These are phyloP conservation scores for Gymnosoma rotundatum DNA, from an alignment of 2,888 invertebrate species.

Conservation along the genomic window DNA sequence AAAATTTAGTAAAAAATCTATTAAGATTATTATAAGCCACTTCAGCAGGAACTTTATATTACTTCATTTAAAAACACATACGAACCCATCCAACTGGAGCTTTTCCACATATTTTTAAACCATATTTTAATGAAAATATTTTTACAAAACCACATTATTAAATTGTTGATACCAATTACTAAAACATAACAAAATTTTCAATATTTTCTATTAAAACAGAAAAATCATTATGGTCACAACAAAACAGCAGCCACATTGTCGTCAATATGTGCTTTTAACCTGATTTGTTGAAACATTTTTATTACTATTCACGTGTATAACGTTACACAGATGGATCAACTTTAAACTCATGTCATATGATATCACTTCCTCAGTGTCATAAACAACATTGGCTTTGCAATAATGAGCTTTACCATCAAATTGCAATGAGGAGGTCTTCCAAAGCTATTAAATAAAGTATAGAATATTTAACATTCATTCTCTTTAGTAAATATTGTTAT, in stretches of 20 bases:
- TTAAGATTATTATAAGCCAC: no score
- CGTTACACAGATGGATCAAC: conserved; percentile 7
- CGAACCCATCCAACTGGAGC: no score
- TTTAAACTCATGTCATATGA: background rate
- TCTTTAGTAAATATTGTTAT: conserved; percentile 24
- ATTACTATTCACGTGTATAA: no score
- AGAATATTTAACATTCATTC: background rate
- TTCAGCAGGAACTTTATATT: no score
- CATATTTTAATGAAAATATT: conserved; percentile 5
- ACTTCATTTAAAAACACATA: no score
- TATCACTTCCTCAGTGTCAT: conserved; percentile 26
- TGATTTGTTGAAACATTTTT: conserved; percentile 22
- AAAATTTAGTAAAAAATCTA: no score
- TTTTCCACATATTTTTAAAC: background rate
- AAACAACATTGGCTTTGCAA: background rate
- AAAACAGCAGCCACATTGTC: conserved; percentile 14
- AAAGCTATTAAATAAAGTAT: conserved; percentile 14
- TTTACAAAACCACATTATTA: conserved; percentile 24
- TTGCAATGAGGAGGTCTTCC: background rate
- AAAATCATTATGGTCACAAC: background rate
- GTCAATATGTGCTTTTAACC: conserved; percentile 39
- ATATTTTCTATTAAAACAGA: background rate
- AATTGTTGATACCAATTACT: background rate
- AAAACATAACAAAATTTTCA: no score
- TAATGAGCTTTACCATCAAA: background rate